Percentiles rank a stretch among this genome's conserved stretches.
Evolutionary conservation across 2,797 vertebrate species (phyloP).

Genomic region (Sebastes nivosus): DNA sequence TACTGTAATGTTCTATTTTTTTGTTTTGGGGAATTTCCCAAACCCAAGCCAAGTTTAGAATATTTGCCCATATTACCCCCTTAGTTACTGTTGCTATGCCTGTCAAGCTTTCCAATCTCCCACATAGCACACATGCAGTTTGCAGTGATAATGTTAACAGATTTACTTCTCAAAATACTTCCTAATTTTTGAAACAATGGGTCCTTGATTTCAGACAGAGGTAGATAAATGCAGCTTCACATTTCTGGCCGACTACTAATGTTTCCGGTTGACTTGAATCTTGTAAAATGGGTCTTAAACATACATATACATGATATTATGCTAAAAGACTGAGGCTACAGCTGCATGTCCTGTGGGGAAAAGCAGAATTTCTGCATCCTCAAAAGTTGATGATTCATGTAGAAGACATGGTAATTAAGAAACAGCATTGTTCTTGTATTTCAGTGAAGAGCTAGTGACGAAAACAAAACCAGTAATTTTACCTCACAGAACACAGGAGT

Average conservation of each 20-base stretch:
- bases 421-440: background rate
- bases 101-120: background rate
- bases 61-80: background rate
- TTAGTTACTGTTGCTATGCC: background rate
- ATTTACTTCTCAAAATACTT: background rate
- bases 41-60: background rate
- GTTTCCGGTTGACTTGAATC: too few relatives aligned
- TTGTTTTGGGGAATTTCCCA: background rate
- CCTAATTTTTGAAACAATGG: background rate
- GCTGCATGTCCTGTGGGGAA: background rate
- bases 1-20: background rate
- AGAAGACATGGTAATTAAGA: background rate
- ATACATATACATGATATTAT: background rate
- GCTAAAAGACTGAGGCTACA: background rate
- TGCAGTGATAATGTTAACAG: background rate
- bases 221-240: background rate
- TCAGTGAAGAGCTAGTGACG: fast-evolving
- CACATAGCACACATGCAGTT: background rate
- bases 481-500: background rate
- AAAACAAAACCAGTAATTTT: background rate
- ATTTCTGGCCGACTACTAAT: background rate
- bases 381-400: background rate
- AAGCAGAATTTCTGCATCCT: background rate
- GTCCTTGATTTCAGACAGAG: background rate
- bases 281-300: too few relatives aligned